phyloP scores from a whole-genome alignment of 2,113 vertebrate genomes.

The Nibea albiflora region DNA sequence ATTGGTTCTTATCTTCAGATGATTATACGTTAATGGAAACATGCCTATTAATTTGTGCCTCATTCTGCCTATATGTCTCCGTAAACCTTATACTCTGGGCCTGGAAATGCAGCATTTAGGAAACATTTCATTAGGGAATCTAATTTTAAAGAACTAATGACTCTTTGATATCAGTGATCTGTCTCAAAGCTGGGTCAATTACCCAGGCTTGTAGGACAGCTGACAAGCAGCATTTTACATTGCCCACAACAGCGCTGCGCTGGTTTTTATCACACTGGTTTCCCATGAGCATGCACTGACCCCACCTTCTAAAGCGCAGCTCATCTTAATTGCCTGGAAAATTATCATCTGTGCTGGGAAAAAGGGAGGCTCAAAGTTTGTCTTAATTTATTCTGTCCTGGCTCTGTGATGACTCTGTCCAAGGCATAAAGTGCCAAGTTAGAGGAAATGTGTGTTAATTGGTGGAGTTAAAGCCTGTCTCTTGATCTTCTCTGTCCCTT shows the following conservation, averaged over 20 bases:
- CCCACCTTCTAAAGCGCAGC: slow-evolving; percentile 62
- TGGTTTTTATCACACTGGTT: slow-evolving; percentile 63
- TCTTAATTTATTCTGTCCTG: slow-evolving; percentile 62
- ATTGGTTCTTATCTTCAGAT: too few relatives aligned
- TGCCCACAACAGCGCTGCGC: slow-evolving; percentile 55
- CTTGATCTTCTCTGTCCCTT: slow-evolving; percentile 50
- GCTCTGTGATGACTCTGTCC: slow-evolving; percentile 56
- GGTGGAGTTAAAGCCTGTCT: slow-evolving; percentile 45
- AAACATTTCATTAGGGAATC: slow-evolving; percentile 45
- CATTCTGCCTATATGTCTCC: too few relatives aligned
- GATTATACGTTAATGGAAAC: too few relatives aligned
- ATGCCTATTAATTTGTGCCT: too few relatives aligned
- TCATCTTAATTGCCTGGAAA: slow-evolving; percentile 81
- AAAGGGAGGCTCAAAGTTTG: slow-evolving; percentile 59
- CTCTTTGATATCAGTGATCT: slow-evolving; percentile 67
- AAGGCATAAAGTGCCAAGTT: slow-evolving; percentile 67
- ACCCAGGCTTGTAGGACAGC: slow-evolving; percentile 79
- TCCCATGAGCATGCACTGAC: slow-evolving; percentile 70
- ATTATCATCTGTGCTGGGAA: slow-evolving; percentile 75
- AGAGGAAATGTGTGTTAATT: slow-evolving; percentile 74
- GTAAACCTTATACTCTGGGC: too few relatives aligned
- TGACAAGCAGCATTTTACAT: slow-evolving; percentile 74
- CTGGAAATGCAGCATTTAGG: slow-evolving; percentile 28
- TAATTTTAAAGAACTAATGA: slow-evolving; percentile 66
- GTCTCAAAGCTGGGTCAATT: slow-evolving; percentile 73